Evolutionary conservation across 2,797 vertebrate species (phyloP), one percentile per base, ranked within the genome.

Genomic region (Artibeus jamaicensis): DNA sequence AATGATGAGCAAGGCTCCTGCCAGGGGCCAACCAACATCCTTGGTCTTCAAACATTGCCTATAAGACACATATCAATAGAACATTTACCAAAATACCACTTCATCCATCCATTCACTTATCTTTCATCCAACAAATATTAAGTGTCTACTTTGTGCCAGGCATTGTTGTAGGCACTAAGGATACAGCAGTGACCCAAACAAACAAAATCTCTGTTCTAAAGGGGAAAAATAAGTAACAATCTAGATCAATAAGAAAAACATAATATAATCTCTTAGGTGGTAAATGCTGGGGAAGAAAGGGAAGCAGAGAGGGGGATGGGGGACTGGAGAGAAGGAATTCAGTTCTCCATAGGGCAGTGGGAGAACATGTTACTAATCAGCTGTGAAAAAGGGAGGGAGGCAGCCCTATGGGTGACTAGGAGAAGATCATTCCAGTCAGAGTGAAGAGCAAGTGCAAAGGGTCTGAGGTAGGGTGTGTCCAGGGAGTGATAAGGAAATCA

Each of bases 121-220:
- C 57, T 50, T 71, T 94, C 59, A 85, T 68, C 67, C 71, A 71
- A 76, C 6, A 65, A 83, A 77, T 77, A 88, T 71, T 96, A 88
- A 85, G 83, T 32, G 21, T 50, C 50, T 39, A 21, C 65, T 82
- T 57, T 79, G 71, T 71, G 29, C 26, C 83, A 39, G 46, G 62
- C 32, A 32, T 67, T 86, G 37, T 86, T 93, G 55, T 48, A 39
- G 74, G 42, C 50, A 34, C 84, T 34, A 70, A 74, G 77, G n/a
- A 93, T 15, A 59, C 6, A 39, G 46, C 34, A 82, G 22, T 15
- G 29, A 46, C 91, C 70, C 46, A 67, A 42, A 55, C 48, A 26
- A 91, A 81, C 22, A 34, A 55, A 95, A 62, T 79, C n/a, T 74
- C 46, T 91, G 76, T 67, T 79, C 32, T 59, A 16, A 62, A 12